Percentiles rank a stretch among this genome's conserved stretches.
Conservation (phyloP, 2,888 invertebrate species). For the Amblyteles armatorius region DNA sequence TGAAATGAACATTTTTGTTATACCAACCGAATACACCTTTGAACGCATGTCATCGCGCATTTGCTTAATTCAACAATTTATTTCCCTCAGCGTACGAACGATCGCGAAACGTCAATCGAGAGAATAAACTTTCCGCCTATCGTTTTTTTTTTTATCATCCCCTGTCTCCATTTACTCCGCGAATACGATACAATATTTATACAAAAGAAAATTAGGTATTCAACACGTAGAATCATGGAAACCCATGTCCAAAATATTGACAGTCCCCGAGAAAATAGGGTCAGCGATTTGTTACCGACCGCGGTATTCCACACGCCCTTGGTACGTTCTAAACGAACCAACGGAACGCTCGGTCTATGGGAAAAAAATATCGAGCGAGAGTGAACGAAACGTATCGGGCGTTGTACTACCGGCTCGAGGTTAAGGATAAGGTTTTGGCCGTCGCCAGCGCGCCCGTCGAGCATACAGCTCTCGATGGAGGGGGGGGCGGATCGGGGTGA, state of each 20-base stretch:
- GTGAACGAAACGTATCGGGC: conserved; percentile 55
- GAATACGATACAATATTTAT: too few relatives aligned
- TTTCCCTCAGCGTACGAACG: too few relatives aligned
- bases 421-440: conserved; percentile 66
- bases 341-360: neutral
- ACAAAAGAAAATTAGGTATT: neutral
- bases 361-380: neutral
- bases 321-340: neutral
- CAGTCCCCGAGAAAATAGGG: neutral
- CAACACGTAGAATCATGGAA: neutral
- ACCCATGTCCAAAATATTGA: neutral
- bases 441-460: conserved; percentile 38
- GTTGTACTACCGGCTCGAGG: conserved; percentile 49
- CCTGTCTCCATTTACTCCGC: too few relatives aligned
- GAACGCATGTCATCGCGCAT: too few relatives aligned
- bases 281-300: too few relatives aligned
- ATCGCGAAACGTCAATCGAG: too few relatives aligned
- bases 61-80: too few relatives aligned
- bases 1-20: too few relatives aligned
- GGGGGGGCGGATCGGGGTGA: neutral
- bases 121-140: too few relatives aligned
- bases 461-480: conserved; percentile 8
- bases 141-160: too few relatives aligned
- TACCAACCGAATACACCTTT: too few relatives aligned
- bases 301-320: too few relatives aligned